Percentiles rank a stretch among this genome's conserved stretches.
phyloP scores from a whole-genome alignment of 2,888 invertebrate species.

The Piscicola geometra region DNA sequence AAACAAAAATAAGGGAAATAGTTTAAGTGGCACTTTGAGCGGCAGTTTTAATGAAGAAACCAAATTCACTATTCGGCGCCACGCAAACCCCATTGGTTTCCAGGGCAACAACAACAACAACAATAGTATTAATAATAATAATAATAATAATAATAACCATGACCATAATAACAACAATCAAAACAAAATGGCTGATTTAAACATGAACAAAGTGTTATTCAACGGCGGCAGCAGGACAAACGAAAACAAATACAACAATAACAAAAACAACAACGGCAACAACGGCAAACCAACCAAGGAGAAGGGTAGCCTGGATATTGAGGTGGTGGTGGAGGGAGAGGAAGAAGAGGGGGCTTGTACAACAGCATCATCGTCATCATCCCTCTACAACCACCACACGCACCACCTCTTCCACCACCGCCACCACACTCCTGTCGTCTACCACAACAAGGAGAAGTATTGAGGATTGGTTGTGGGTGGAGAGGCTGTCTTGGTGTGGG shows the following conservation, averaged over 20 bases:
- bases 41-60: constrained; percentile 7
- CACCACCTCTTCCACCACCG: constrained; percentile 3
- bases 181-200: background rate
- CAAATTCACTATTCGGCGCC: constrained; percentile 1
- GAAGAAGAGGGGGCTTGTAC: background rate
- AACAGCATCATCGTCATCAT: no score
- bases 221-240: background rate
- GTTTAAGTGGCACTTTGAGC: background rate
- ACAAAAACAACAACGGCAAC: background rate
- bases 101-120: background rate
- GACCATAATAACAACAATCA: no score
- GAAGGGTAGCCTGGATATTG: background rate
- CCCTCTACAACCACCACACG: background rate
- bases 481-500: no score
- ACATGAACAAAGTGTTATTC: constrained; percentile 6
- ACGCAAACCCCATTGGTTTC: constrained; percentile 5
- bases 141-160: background rate
- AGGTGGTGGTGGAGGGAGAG: constrained; percentile 3
- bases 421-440: constrained; percentile 4
- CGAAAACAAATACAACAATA: background rate
- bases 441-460: constrained; percentile 12
- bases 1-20: background rate
- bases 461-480: background rate
- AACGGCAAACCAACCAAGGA: background rate
- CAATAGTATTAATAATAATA: background rate